phyloP scores from a whole-genome alignment of 2,888 invertebrate genomes.

The Dasypogon diadema region DNA sequence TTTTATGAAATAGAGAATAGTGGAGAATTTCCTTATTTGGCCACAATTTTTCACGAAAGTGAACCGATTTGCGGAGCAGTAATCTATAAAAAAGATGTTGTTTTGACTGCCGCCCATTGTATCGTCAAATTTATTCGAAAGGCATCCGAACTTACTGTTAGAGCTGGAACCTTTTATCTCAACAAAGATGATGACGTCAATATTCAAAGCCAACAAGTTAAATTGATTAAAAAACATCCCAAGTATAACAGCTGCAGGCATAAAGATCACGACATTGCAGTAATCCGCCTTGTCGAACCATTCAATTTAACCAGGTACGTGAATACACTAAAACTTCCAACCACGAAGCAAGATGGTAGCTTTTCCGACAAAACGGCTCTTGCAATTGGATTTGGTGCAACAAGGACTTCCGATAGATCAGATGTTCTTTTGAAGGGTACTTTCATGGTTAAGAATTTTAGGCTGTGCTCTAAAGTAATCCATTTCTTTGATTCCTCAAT shows the following conservation, averaged over 20 bases:
- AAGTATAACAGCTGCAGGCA: not conserved
- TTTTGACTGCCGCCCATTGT: slow-evolving; percentile 15
- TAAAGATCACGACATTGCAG: not conserved
- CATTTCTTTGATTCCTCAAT: slow-evolving; percentile 1
- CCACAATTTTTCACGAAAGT: not conserved
- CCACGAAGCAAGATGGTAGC: not conserved
- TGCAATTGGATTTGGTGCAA: slow-evolving; percentile 6
- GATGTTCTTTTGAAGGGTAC: not conserved
- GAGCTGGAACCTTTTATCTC: not conserved
- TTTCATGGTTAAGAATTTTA: not conserved
- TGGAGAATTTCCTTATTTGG: slow-evolving; percentile 2
- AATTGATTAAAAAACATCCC: not conserved
- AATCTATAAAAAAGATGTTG: not conserved
- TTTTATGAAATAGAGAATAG: not conserved
- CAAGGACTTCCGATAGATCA: not conserved
- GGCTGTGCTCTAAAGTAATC: not conserved
- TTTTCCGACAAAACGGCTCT: not conserved
- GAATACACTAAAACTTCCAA: not conserved
- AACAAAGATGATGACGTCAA: not conserved
- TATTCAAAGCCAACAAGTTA: not conserved
- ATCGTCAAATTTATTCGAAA: not conserved
- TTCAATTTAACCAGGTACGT: not conserved
- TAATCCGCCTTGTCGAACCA: not conserved
- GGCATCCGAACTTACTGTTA: not conserved
- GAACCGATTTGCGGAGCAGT: not conserved